Evolutionary conservation across 2,888 invertebrate species (phyloP).

Genomic region (Xylota segnis): DNA sequence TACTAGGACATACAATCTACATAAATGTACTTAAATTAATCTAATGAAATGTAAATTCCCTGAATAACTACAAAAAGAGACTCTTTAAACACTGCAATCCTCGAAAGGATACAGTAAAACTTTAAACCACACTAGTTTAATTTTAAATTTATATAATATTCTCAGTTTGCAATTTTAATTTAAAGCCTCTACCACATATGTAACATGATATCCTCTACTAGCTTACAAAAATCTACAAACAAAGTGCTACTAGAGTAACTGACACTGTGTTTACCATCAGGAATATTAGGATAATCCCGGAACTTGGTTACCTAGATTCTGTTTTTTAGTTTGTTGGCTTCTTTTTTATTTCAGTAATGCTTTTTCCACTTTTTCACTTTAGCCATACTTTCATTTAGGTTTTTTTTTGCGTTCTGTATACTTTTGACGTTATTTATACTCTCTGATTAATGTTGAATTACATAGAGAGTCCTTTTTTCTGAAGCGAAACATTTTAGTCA

Average conservation of each 20-base stretch:
- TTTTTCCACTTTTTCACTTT: constrained; percentile 39
- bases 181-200: neutral
- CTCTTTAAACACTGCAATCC: too few species aligned
- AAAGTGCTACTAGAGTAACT: constrained; percentile 3
- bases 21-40: too few species aligned
- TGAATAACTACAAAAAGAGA: too few species aligned
- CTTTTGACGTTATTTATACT: constrained; percentile 61
- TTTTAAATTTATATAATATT: too few species aligned
- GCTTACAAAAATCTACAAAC: neutral
- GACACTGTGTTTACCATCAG: neutral
- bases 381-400: constrained; percentile 28
- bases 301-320: constrained; percentile 56
- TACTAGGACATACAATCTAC: too few species aligned
- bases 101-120: neutral
- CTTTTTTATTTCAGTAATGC: constrained; percentile 32
- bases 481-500: constrained; percentile 56
- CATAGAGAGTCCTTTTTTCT: constrained; percentile 30
- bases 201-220: too few species aligned
- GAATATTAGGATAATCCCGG: constrained; percentile 45
- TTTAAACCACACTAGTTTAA: neutral
- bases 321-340: constrained; percentile 16
- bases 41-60: too few species aligned
- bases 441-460: constrained; percentile 70
- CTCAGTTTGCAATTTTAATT: neutral
- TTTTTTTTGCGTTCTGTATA: constrained; percentile 33